Conservation (phyloP, 2,888 invertebrate genomes). For the Ichneumoninae sp. region DNA sequence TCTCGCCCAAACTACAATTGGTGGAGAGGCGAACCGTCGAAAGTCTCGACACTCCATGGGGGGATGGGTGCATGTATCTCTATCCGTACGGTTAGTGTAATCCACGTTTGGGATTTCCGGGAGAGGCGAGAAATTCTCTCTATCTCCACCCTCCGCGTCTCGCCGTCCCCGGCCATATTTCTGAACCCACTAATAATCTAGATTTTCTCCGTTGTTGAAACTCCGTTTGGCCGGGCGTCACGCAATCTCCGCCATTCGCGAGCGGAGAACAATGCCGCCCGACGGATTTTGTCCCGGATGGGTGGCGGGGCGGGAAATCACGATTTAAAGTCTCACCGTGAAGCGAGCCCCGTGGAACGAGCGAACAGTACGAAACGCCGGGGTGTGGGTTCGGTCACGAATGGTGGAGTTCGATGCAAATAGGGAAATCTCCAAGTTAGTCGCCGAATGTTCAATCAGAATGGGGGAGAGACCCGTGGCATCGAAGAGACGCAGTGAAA, state of each 20-base stretch:
- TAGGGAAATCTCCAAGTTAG: slow-evolving; percentile 27
- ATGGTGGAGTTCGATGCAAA: too few relatives aligned
- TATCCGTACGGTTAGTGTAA: slow-evolving; percentile 22
- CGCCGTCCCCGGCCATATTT: background rate
- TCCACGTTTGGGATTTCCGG: slow-evolving; percentile 18
- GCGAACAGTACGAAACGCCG: too few relatives aligned
- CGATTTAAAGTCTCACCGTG: slow-evolving; percentile 20
- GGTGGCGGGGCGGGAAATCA: slow-evolving; percentile 1
- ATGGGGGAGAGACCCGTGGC: slow-evolving; percentile 22
- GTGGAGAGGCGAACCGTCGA: slow-evolving; percentile 47
- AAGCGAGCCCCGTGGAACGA: background rate
- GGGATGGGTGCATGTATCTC: slow-evolving; percentile 2
- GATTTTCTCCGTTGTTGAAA: slow-evolving; percentile 11
- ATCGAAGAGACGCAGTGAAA: slow-evolving; percentile 43
- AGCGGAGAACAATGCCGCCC: slow-evolving; percentile 7
- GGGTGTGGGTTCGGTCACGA: too few relatives aligned
- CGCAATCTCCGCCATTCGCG: slow-evolving; percentile 4
- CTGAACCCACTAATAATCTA: slow-evolving; percentile 25
- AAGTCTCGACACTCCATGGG: slow-evolving; percentile 33
- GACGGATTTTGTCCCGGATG: background rate
- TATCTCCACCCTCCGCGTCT: background rate
- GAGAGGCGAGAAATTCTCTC: slow-evolving; percentile 41
- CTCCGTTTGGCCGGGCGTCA: background rate
- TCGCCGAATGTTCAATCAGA: slow-evolving; percentile 42
- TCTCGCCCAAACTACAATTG: slow-evolving; percentile 44